phyloP scores from a whole-genome alignment of 2,888 invertebrate genomes.

The Drosophila falleni region DNA sequence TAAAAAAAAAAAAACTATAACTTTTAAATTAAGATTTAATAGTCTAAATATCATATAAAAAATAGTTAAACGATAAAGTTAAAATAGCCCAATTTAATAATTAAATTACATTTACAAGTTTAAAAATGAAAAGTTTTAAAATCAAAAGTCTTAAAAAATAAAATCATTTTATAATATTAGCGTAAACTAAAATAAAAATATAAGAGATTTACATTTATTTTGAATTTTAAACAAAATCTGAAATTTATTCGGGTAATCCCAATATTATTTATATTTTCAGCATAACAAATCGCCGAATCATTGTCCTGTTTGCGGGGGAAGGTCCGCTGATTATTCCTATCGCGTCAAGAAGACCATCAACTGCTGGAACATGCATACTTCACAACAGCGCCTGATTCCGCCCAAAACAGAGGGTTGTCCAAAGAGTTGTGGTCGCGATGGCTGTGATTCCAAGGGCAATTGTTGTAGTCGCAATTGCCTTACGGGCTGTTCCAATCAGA shows the following conservation, averaged over 20 bases:
- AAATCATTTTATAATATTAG: too few species aligned
- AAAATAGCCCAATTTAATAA: too few species aligned
- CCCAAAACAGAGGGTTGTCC: constrained; percentile 85
- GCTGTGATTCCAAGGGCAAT: constrained; percentile 86
- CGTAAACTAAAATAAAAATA: too few species aligned
- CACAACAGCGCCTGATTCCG: constrained; percentile 52
- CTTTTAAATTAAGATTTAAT: too few species aligned
- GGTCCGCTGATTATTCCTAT: constrained; percentile 40
- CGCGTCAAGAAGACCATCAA: constrained; percentile 76
- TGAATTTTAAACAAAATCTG: too few species aligned
- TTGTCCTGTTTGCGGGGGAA: constrained; percentile 87
- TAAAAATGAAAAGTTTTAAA: too few species aligned
- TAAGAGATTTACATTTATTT: too few species aligned
- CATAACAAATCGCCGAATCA: constrained; percentile 88
- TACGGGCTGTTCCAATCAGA: constrained; percentile 91
- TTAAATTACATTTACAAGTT: too few species aligned
- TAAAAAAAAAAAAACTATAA: too few species aligned
- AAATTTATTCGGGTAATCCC: background rate
- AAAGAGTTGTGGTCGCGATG: constrained; percentile 85
- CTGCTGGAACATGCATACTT: constrained; percentile 91
- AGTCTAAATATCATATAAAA: too few species aligned
- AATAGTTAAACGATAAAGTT: too few species aligned
- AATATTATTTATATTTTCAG: constrained; percentile 73
- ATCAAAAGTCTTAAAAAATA: too few species aligned
- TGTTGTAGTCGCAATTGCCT: constrained; percentile 94